Percentiles rank a stretch among this genome's conserved stretches.
Conservation (phyloP, 2,888 invertebrate species). For the Atherix ibis region DNA sequence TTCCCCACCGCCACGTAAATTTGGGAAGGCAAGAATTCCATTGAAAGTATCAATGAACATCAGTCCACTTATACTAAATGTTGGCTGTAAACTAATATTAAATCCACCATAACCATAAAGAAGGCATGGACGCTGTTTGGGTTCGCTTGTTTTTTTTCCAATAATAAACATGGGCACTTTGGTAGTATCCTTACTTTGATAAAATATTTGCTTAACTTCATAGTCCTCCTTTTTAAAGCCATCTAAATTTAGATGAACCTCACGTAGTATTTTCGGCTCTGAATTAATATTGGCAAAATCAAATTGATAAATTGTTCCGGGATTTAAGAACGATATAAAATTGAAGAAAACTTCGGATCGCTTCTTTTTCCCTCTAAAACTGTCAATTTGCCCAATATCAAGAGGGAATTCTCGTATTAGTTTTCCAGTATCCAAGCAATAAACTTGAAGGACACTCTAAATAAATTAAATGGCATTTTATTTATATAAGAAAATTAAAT, state of each 20-base stretch:
- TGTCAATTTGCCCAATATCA: slow-evolving; percentile 73
- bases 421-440: slow-evolving; percentile 55
- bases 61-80: slow-evolving; percentile 72
- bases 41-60: slow-evolving; percentile 80
- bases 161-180: slow-evolving; percentile 93
- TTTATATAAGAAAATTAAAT: slow-evolving; percentile 4
- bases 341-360: slow-evolving; percentile 84
- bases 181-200: slow-evolving; percentile 81
- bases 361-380: slow-evolving; percentile 70
- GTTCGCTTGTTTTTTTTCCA: slow-evolving; percentile 40
- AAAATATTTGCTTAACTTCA: slow-evolving; percentile 81
- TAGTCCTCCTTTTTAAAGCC: slow-evolving; percentile 66
- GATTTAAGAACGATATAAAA: slow-evolving; percentile 86
- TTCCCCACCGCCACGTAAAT: slow-evolving; percentile 93
- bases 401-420: slow-evolving; percentile 58
- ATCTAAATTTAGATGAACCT: slow-evolving; percentile 63
- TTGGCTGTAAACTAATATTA: slow-evolving; percentile 79
- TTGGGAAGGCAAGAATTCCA: slow-evolving; percentile 82
- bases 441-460: slow-evolving; percentile 70
- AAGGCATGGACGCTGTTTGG: slow-evolving; percentile 53
- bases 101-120: slow-evolving; percentile 97
- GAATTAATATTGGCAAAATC: slow-evolving; percentile 53
- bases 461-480: slow-evolving; percentile 9
- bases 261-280: slow-evolving; percentile 55
- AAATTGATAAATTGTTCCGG: slow-evolving; percentile 66